Evolutionary conservation across 2,113 vertebrate species (phyloP).

Genomic region (Hypocryptadius cinnamomeus): DNA sequence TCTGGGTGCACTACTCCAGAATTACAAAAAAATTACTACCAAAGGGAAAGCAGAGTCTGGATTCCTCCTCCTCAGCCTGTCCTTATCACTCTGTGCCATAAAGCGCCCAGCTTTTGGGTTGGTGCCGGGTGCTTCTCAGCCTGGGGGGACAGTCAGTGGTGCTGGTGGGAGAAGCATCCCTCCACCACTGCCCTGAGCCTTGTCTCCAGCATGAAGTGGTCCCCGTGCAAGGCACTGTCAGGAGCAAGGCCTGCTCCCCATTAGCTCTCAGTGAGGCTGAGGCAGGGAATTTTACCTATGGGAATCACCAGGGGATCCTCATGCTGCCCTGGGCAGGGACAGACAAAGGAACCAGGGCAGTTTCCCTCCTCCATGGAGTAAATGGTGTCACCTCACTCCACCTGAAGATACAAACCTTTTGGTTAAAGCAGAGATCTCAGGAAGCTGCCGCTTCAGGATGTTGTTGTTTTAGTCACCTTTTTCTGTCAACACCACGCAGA

Average conservation of each 20-base stretch:
- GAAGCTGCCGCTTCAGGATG: background rate
- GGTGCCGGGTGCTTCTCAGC: background rate
- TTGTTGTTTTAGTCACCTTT: background rate
- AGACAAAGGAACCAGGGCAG: background rate
- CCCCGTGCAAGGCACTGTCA: accelerated
- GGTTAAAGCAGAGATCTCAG: background rate
- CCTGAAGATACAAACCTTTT: background rate
- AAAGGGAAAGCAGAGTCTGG: background rate
- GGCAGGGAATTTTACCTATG: background rate
- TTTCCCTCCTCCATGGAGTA: background rate
- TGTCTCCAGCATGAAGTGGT: accelerated
- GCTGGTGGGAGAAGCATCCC: background rate
- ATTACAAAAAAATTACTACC: background rate
- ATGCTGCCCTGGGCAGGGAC: background rate
- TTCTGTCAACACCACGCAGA: background rate
- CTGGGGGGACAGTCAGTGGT: background rate
- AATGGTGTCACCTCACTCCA: background rate
- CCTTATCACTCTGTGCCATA: background rate
- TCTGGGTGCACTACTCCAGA: background rate
- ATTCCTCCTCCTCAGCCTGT: background rate
- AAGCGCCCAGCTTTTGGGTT: background rate
- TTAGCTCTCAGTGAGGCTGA: accelerated
- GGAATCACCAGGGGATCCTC: background rate
- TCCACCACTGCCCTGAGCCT: background rate
- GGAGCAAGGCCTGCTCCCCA: background rate